Conservation (phyloP, 1,140 invertebrate species). For the Agrypnia vestita region DNA sequence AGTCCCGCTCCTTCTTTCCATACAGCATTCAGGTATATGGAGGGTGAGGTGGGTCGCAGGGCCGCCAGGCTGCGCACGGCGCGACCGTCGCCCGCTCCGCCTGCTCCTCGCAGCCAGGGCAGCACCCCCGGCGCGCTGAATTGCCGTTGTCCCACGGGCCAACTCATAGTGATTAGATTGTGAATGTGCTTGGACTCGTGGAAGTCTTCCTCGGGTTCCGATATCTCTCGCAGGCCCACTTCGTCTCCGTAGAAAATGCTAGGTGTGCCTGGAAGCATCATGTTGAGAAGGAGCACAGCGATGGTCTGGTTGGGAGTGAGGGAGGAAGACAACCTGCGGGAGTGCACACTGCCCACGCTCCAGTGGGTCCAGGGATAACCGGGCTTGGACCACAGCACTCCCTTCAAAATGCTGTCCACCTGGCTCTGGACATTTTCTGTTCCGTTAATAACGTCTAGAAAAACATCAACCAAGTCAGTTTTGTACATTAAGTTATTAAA, state of each 20-base stretch:
- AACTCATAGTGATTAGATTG: constrained; percentile 80
- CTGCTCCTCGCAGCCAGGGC: constrained; percentile 75
- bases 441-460: constrained; percentile 76
- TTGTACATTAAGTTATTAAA: constrained; percentile 74
- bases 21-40: constrained; percentile 81
- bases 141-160: constrained; percentile 66
- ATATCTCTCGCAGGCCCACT: constrained; percentile 74
- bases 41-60: constrained; percentile 75
- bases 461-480: constrained; percentile 82
- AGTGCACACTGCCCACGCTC: constrained; percentile 79
- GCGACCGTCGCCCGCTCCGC: constrained; percentile 64
- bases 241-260: constrained; percentile 90
- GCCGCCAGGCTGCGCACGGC: constrained; percentile 74
- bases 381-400: constrained; percentile 75
- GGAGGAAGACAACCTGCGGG: constrained; percentile 74
- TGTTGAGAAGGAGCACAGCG: constrained; percentile 78
- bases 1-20: constrained; percentile 76
- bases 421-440: constrained; percentile 74
- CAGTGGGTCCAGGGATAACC: constrained; percentile 84
- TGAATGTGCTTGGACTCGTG: constrained; percentile 77
- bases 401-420: constrained; percentile 74
- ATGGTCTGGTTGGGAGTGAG: constrained; percentile 75
- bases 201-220: constrained; percentile 74
- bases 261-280: constrained; percentile 85
- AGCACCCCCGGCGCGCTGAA: constrained; percentile 71